Evolutionary conservation across 2,797 vertebrate genomes (phyloP).

Genomic region (Dendrocincla tyrannina): DNA sequence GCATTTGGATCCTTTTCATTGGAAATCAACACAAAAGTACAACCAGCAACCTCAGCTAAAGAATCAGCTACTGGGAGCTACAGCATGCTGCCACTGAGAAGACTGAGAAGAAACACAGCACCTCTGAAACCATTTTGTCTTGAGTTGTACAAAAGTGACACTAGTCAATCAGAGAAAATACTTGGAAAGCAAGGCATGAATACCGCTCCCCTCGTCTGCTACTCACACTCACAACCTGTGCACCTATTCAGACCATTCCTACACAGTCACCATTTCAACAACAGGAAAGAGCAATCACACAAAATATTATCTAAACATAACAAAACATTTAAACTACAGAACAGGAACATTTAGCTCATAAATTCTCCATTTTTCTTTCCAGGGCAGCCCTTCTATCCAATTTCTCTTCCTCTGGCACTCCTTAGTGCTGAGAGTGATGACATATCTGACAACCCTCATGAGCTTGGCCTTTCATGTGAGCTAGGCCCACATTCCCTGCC

Average conservation of each 20-base stretch:
- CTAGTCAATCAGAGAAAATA: background rate
- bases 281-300: background rate
- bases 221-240: background rate
- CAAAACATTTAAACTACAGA: background rate
- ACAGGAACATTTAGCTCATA: background rate
- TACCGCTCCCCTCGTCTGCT: background rate
- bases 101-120: background rate
- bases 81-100: background rate
- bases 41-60: background rate
- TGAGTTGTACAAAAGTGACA: background rate
- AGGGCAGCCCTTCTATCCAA: background rate
- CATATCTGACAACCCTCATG: accelerated
- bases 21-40: background rate
- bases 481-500: accelerated
- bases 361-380: background rate
- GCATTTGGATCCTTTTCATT: background rate
- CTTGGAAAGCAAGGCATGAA: background rate
- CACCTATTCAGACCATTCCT: background rate
- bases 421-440: background rate
- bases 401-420: background rate
- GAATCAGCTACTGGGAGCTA: background rate
- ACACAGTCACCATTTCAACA: background rate
- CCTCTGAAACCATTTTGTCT: background rate
- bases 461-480: too few species aligned
- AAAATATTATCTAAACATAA: background rate